Conservation (phyloP, 2,113 vertebrate species). For the Myodes glareolus region DNA sequence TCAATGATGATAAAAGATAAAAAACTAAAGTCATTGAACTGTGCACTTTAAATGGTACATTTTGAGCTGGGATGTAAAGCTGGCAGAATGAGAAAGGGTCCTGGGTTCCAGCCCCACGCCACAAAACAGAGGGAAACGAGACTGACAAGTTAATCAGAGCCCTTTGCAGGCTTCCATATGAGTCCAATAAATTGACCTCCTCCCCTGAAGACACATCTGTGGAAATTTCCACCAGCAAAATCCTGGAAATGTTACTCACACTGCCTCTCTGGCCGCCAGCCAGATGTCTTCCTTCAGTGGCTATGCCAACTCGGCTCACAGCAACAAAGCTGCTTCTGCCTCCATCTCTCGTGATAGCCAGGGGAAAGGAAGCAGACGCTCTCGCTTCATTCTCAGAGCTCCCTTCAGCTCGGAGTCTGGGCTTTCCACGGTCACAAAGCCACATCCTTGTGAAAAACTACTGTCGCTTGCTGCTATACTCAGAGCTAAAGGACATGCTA, state of each 20-base stretch:
- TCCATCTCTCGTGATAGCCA: neutral
- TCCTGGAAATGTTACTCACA: neutral
- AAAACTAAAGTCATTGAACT: neutral
- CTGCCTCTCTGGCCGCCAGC: neutral
- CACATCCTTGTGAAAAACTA: neutral
- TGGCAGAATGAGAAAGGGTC: neutral
- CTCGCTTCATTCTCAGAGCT: neutral
- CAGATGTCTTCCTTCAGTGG: neutral
- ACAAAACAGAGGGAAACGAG: neutral
- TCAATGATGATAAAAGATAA: neutral
- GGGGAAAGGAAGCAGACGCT: neutral
- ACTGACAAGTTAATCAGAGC: constrained; percentile 12
- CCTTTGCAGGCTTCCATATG: neutral
- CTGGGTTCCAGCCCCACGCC: neutral
- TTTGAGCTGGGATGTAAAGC: neutral
- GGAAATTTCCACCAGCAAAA: constrained; percentile 47
- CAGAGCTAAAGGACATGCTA: neutral
- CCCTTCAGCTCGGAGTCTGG: neutral
- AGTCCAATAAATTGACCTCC: constrained; percentile 16
- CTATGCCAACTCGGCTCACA: neutral
- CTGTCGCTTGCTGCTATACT: neutral
- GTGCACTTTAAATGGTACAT: neutral
- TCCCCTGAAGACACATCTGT: neutral
- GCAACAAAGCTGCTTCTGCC: neutral
- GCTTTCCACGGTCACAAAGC: neutral